Evolutionary conservation across 2,888 invertebrate genomes (phyloP), one percentile per base, ranked within the genome.

Genomic region (Xylota segnis): DNA sequence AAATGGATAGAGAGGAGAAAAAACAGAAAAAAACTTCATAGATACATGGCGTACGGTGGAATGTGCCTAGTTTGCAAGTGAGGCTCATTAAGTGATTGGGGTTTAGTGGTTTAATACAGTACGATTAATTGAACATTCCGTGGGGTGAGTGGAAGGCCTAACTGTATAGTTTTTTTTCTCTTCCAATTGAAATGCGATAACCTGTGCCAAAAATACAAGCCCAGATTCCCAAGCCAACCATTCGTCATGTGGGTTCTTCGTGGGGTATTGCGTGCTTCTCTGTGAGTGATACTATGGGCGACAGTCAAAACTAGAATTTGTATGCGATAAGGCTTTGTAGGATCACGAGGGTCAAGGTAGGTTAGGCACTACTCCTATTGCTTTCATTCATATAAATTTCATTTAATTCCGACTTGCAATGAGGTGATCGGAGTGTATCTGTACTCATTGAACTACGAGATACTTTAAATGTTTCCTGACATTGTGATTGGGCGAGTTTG

Each of bases 41-140:
- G 59, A 47, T 40, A 37, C 32, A 40, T 61, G n/a, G 29, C 40
- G 27, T 52, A 75, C 16, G n/a, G n/a, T 32, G 75, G 66, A 79
- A 81, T 84, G 81, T 81, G 84, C 84, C 76, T 76, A 14, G 81
- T 52, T 71, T 84, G 81, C 84, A 84, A 84, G 65, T 76, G 65
- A n/a, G 56, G 18, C 71, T 84, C 74, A 84, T 75, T 75, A 79
- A 72, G 40, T 63, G n/a, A 63, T 59, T 59, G 45, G 52, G 70
- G 56, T 54, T 68, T 76, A 52, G 29, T 75, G 58, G 79, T 12
- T 23, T 56, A 74, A 71, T 45, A 66, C 23, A 59, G 18, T 23
- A 23, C 23, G 1, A 23, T 59, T 71, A 56, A 7, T 56, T 32
- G 0, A 4, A 34, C 1, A 56, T 40, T 40, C 40, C 43, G 45